Evolutionary conservation across 2,113 vertebrate genomes (phyloP), one percentile per base, ranked within the genome.

Genomic region (Natator depressus): DNA sequence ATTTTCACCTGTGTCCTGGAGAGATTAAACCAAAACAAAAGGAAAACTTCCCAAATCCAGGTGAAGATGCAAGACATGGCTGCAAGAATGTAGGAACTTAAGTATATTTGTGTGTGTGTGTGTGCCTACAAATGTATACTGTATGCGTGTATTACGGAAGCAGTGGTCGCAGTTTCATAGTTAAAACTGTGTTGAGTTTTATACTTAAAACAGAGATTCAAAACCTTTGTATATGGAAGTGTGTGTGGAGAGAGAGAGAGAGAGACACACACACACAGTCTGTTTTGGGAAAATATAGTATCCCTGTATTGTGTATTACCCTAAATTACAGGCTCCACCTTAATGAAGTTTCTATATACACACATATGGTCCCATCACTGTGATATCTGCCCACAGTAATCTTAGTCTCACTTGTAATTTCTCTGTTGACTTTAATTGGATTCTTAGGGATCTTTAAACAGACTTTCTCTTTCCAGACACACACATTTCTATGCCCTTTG

Each of bases 321-420:
- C 89, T 95, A 75, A 75, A 24, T 75, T 75, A 72, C 24, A 78
- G 22, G 81, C 35, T 69, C 1, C 35, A 49, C 47, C 51, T 69
- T 49, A 88, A 57, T 25, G 25, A 6, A 46, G 31, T 86, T 86
- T 80, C 65, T 62, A 35, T 72, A 42, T 12, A 82, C 3, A 85
- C 38, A 22, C 79, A n/a, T 42, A 75, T 75, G 69, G 38, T 42
- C 69, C 69, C n/a, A 42, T 75, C 54, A 69, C 20, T 12, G 14
- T 69, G 35, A 1, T 76, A 59, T 69, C 25, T 55, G 65, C 24
- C 49, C 55, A 50, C 16, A 89, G 42, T 69, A 57, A 85, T 9
- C 29, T 82, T 27, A 82, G 69, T 95, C 84, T 57, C 50, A 49
- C 54, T 94, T 91, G 19, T 89, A 42, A 53, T 89, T 87, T 92